Percentiles rank a stretch among this genome's conserved stretches.
Evolutionary conservation across 2,113 vertebrate species (phyloP).

Genomic region (Recurvirostra avosetta): DNA sequence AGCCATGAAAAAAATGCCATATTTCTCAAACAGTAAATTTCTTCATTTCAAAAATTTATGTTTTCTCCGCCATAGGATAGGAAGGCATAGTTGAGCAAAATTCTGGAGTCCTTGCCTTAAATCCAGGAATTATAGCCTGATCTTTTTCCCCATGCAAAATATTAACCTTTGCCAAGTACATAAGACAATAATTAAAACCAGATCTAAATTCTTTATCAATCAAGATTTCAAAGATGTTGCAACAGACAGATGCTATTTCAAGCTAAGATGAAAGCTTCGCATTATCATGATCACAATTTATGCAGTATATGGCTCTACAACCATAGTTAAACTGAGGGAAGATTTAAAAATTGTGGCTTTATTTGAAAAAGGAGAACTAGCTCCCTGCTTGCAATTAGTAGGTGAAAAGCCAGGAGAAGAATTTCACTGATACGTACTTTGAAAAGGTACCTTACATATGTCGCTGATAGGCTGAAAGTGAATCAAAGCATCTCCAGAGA

Average conservation of each 20-base stretch:
- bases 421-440: background rate
- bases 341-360: constrained; percentile 13
- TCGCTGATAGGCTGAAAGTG: background rate
- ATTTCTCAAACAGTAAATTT: background rate
- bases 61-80: background rate
- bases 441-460: constrained; percentile 16
- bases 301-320: background rate
- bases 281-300: constrained; percentile 47
- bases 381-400: constrained; percentile 56
- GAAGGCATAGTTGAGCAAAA: background rate
- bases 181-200: constrained; percentile 66
- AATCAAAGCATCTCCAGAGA: background rate
- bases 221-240: constrained; percentile 65
- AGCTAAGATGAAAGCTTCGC: constrained; percentile 46
- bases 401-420: constrained; percentile 62
- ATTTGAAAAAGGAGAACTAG: constrained; percentile 39
- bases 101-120: constrained; percentile 5
- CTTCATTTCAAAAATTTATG: background rate
- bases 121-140: constrained; percentile 31
- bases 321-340: background rate
- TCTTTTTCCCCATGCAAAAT: constrained; percentile 39
- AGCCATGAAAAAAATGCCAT: background rate
- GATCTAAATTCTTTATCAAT: constrained; percentile 60
- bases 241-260: constrained; percentile 54
- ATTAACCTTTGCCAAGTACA: constrained; percentile 63